Base-by-base conservation (phyloP, 2,797 vertebrate genomes). In the Clamator glandarius region DNA sequence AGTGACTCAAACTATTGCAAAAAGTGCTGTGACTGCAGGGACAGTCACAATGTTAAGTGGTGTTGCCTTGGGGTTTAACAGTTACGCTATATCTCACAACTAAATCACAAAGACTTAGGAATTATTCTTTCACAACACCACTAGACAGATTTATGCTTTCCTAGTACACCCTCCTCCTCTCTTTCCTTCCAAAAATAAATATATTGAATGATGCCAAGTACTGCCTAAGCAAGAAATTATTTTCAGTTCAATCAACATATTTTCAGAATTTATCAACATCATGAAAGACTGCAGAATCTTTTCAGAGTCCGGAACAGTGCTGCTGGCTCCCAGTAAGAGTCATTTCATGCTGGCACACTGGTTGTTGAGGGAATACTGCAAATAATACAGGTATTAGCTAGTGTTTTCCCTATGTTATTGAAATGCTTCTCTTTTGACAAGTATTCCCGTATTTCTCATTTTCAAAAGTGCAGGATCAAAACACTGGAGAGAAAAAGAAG, bases 31-130 rank as follows among this genome's bases (percentile, higher is more conserved):
- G 5, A 10, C 42, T 84, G 28, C 25, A 39, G 16, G 28, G 59
- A 44, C 23, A 26, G 72, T 25, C 14, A n/a, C 0, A 0, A 18
- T 9, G 24, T 64, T 39, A 48, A 17, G 39, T 18, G 29, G 10
- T 23, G 13, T 3, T 44, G 63, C 35, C 46, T 35, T 50, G 58
- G 20, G 19, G 11, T 57, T 64, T 57, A 75, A 64, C 9, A 23
- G 8, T 42, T 67, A 13, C 0, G 1, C 21, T 12, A 2, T 17
- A 13, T 33, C 44, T 80, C 52, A n/a, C 42, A 84, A 39, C 2
- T 58, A 36, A 72, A 64, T 78, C 74, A 19, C 23, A 63, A 85
- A 74, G 24, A 6, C n/a, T 55, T 33, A 16, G 8, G 8, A 54
- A 36, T 50, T 61, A 23, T 66, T 41, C 24, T 31, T 20, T 55